Percentiles rank a stretch among this genome's conserved stretches.
phyloP scores from a whole-genome alignment of 2,113 vertebrate genomes.

The Lagopus leucura region DNA sequence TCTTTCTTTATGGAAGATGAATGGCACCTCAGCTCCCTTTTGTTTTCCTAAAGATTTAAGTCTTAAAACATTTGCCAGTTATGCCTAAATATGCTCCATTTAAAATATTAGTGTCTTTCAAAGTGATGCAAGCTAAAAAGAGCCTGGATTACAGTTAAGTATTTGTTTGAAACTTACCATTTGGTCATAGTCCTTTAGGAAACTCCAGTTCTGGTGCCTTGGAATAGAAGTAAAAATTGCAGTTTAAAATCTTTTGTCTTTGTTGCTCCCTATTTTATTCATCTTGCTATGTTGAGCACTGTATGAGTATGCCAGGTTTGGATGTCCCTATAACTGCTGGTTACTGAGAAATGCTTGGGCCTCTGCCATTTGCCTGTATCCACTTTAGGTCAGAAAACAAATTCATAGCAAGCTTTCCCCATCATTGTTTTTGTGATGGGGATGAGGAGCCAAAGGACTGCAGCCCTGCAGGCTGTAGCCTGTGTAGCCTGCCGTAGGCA shows the following conservation, averaged over 20 bases:
- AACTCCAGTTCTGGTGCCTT: slow-evolving; percentile 88
- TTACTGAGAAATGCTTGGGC: neutral
- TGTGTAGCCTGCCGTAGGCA: neutral
- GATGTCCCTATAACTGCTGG: neutral
- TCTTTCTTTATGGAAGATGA: neutral
- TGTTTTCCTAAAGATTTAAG: neutral
- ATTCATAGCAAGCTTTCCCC: neutral
- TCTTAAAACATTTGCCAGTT: neutral
- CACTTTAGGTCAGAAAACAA: neutral
- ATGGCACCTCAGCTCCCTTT: neutral
- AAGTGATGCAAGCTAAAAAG: neutral
- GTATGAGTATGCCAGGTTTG: neutral
- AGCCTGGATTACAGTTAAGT: neutral
- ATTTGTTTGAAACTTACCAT: slow-evolving; percentile 73
- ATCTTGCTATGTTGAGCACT: neutral
- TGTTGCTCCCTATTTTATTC: neutral
- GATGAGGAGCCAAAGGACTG: neutral
- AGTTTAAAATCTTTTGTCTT: neutral
- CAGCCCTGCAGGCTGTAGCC: neutral
- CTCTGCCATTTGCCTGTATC: neutral
- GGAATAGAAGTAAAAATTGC: slow-evolving; percentile 11
- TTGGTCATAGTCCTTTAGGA: slow-evolving; percentile 83
- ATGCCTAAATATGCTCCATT: neutral
- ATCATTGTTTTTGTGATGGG: neutral
- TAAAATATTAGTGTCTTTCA: neutral